phyloP scores from a whole-genome alignment of 2,797 vertebrate genomes.

The Lemur catta region DNA sequence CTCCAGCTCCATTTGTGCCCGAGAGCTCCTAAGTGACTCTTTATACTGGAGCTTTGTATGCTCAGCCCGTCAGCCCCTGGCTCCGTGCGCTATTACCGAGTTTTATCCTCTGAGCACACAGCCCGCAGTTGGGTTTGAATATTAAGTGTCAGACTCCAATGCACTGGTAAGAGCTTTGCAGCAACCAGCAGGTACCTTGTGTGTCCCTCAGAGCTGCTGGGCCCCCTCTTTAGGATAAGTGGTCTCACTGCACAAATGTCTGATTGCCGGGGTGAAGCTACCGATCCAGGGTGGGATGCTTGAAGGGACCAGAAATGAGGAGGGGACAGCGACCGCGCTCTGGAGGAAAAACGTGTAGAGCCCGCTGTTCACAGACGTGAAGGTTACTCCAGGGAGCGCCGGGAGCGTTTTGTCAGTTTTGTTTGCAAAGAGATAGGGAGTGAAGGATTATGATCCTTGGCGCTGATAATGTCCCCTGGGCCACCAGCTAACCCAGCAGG shows the following conservation, averaged over 20 bases:
- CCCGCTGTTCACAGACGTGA: not conserved
- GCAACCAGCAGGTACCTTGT: slow-evolving; percentile 56
- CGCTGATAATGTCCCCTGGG: slow-evolving; percentile 43
- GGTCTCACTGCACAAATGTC: slow-evolving; percentile 70
- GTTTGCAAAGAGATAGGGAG: slow-evolving; percentile 64
- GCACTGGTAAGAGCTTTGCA: slow-evolving; percentile 72
- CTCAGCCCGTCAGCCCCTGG: slow-evolving; percentile 70
- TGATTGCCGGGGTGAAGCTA: slow-evolving; percentile 14
- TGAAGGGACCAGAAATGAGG: not conserved
- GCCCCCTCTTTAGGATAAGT: slow-evolving; percentile 63
- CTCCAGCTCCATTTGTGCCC: slow-evolving; percentile 35
- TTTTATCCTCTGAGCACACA: slow-evolving; percentile 81
- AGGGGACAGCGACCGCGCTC: not conserved
- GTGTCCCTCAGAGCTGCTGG: slow-evolving; percentile 64
- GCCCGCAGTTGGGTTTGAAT: slow-evolving; percentile 80
- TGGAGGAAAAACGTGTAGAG: not conserved
- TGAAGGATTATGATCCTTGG: slow-evolving; percentile 61
- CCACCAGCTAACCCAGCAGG: slow-evolving; percentile 55
- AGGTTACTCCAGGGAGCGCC: slow-evolving; percentile 40
- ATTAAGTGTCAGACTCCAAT: slow-evolving; percentile 81
- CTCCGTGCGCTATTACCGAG: slow-evolving; percentile 76
- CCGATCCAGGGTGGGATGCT: slow-evolving; percentile 12
- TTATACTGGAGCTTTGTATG: slow-evolving; percentile 72
- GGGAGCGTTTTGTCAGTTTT: slow-evolving; percentile 60
- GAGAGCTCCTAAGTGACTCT: slow-evolving; percentile 59